A percentile compares a stretch with the other conserved stretches of the same genome.
Evolutionary conservation across 53 echinoderm and acorn worm species (phyloP).

Genomic region (Holothuria scabra): DNA sequence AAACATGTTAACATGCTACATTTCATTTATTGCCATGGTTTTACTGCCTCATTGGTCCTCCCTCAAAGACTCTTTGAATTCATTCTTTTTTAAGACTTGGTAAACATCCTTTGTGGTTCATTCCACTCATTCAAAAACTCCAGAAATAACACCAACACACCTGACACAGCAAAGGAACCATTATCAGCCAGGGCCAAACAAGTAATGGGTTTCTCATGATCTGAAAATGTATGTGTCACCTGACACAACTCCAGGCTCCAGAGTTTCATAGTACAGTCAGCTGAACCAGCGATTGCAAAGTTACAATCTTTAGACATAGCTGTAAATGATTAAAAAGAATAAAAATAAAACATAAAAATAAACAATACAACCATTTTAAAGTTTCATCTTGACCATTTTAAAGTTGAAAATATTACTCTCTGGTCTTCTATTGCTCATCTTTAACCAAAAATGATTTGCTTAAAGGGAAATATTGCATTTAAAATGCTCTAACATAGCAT

Average conservation of each 20-base stretch:
- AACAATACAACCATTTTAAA: not conserved
- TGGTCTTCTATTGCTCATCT: no score
- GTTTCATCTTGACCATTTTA: no score
- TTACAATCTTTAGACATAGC: slow-evolving; percentile 89
- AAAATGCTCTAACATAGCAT: no score
- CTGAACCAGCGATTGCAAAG: slow-evolving; percentile 90
- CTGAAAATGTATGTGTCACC: slow-evolving; percentile 83
- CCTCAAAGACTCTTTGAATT: no score
- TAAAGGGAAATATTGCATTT: no score
- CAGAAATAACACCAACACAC: slow-evolving; percentile 45
- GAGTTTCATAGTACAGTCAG: slow-evolving; percentile 85
- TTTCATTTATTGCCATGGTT: no score
- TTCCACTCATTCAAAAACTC: not conserved
- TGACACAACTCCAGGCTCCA: slow-evolving; percentile 93
- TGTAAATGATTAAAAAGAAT: slow-evolving; percentile 20
- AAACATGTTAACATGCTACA: no score
- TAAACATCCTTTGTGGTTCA: not conserved
- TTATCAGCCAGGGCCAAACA: slow-evolving; percentile 93
- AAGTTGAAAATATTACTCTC: no score
- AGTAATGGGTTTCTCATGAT: slow-evolving; percentile 89
- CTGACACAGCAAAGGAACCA: slow-evolving; percentile 91
- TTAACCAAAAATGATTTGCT: no score
- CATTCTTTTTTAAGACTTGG: no score
- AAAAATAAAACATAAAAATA: not conserved
- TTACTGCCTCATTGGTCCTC: no score